A percentile compares a stretch with the other conserved stretches of the same genome.
Evolutionary conservation across 2,888 invertebrate genomes (phyloP).

Genomic region (Plagiodera versicolora): DNA sequence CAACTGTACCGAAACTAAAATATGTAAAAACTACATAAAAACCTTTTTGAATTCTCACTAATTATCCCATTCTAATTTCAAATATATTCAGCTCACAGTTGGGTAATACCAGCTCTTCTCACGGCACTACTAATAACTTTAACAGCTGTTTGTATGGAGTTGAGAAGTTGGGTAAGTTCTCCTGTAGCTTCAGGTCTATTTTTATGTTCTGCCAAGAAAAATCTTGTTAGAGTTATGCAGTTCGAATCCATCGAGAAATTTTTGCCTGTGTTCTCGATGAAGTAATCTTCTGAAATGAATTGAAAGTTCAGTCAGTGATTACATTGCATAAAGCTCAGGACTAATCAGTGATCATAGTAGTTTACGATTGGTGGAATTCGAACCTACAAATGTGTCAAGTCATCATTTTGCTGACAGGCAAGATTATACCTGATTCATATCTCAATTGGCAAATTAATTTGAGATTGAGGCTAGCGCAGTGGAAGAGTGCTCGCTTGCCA

Average conservation of each 20-base stretch:
- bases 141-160: slow-evolving; percentile 92
- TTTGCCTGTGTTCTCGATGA: not conserved
- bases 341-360: not conserved
- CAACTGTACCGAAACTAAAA: slow-evolving; percentile 88
- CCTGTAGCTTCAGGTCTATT: slow-evolving; percentile 88
- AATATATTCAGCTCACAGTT: slow-evolving; percentile 70
- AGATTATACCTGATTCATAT: too few relatives aligned
- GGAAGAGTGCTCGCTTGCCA: too few relatives aligned
- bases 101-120: slow-evolving; percentile 94
- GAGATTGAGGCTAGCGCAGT: too few relatives aligned
- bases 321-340: not conserved
- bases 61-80: not conserved
- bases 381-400: not conserved
- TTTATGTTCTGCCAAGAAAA: slow-evolving; percentile 86
- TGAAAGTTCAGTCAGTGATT: not conserved
- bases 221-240: slow-evolving; percentile 92
- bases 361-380: not conserved
- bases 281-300: not conserved
- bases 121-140: slow-evolving; percentile 98
- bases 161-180: slow-evolving; percentile 90
- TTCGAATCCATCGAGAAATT: slow-evolving; percentile 70
- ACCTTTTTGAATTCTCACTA: too few relatives aligned
- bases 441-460: too few relatives aligned
- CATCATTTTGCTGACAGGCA: not conserved
- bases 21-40: slow-evolving; percentile 10